A percentile compares a stretch with the other conserved stretches of the same genome.
These are phyloP conservation scores for Progne subis DNA, from an alignment of 2,113 vertebrate genomes.

Conservation along the genomic window DNA sequence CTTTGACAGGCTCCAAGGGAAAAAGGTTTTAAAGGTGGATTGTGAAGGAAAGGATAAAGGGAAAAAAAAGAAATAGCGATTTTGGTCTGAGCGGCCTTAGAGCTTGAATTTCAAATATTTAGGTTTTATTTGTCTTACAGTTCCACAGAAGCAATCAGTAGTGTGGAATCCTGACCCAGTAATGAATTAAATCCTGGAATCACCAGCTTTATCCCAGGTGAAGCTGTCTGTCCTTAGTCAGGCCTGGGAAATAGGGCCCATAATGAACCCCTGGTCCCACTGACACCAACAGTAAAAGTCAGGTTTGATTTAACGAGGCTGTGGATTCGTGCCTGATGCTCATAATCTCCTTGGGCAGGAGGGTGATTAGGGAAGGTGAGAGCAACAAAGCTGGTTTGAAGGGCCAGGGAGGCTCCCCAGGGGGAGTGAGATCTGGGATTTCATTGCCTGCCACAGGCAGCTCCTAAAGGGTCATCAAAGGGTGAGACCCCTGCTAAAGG, in stretches of 20 bases:
- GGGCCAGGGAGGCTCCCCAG: neutral
- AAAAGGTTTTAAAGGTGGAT: slow-evolving; percentile 15
- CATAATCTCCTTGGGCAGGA: neutral
- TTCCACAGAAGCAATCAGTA: neutral
- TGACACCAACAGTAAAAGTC: neutral
- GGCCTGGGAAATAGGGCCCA: neutral
- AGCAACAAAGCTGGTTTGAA: neutral
- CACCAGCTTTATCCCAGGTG: neutral
- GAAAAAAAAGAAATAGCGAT: neutral
- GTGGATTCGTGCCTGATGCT: neutral
- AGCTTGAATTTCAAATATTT: neutral
- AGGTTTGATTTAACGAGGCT: neutral
- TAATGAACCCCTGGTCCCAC: neutral
- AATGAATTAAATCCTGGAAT: neutral
- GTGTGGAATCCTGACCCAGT: neutral
- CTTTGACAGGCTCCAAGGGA: slow-evolving; percentile 4
- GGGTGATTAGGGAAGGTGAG: neutral
- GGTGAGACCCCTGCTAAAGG: neutral
- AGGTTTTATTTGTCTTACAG: neutral
- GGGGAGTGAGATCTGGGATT: neutral
- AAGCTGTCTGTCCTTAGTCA: neutral
- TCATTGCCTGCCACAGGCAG: neutral
- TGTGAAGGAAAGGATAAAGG: neutral
- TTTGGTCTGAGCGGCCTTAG: neutral
- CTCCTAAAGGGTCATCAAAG: neutral